phyloP scores from a whole-genome alignment of 1,140 invertebrate genomes.

The Oscheius sp. region DNA sequence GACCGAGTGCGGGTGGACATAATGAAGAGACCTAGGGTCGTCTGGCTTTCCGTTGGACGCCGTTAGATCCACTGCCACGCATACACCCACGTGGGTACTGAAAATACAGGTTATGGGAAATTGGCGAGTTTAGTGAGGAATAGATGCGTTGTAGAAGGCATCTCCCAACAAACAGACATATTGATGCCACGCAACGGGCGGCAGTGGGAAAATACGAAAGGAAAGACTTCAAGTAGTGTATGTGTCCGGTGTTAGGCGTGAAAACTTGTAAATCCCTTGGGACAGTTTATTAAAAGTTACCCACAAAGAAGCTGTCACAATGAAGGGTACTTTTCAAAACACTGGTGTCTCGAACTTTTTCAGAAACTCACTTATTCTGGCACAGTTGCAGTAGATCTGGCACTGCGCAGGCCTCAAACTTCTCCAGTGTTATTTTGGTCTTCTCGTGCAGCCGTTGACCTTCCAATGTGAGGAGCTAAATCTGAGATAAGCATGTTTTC shows the following conservation, averaged over 20 bases:
- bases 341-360: not conserved
- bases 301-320: not conserved
- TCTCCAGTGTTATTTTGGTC: not conserved
- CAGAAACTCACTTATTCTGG: not conserved
- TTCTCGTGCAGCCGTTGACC: conserved; percentile 13
- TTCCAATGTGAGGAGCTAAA: conserved; percentile 3
- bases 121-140: no score
- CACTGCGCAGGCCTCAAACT: not conserved
- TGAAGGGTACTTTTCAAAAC: not conserved
- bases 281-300: not conserved
- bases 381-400: conserved; percentile 3
- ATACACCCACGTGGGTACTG: conserved; percentile 12
- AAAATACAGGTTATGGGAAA: not conserved
- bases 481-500: not conserved
- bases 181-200: no score
- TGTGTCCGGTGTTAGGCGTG: not conserved
- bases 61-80: conserved; percentile 21
- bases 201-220: no score
- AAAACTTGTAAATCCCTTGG: not conserved
- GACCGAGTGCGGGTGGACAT: conserved; percentile 24
- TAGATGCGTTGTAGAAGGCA: no score
- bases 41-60: conserved; percentile 36
- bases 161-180: no score
- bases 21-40: conserved; percentile 22
- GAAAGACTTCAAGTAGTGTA: no score